Conservation (phyloP, 2,888 invertebrate species). For the Meghimatium bilineatum region DNA sequence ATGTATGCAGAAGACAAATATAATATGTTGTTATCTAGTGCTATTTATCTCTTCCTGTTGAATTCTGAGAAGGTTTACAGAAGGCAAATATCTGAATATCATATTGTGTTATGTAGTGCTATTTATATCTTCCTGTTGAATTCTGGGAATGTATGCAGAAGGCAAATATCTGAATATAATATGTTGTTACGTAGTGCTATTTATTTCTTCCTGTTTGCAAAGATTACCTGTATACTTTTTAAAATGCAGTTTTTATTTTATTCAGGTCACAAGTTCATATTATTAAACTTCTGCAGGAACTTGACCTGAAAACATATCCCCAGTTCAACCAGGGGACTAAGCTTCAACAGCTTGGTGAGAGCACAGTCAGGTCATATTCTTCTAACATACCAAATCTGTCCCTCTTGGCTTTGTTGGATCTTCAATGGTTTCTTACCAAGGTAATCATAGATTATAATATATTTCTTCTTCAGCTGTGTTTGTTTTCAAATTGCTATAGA, state of each 20-base stretch:
- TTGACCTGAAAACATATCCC: slow-evolving; percentile 67
- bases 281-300: slow-evolving; percentile 70
- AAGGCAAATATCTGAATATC: too few relatives aligned
- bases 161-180: not conserved
- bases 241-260: not conserved
- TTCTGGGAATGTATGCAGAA: too few relatives aligned
- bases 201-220: not conserved
- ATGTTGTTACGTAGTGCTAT: not conserved
- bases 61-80: too few relatives aligned
- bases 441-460: slow-evolving; percentile 54
- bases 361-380: slow-evolving; percentile 65
- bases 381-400: slow-evolving; percentile 72
- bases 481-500: too few relatives aligned
- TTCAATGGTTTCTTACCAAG: slow-evolving; percentile 67
- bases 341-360: slow-evolving; percentile 69
- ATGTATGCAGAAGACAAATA: too few relatives aligned
- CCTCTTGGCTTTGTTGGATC: slow-evolving; percentile 68
- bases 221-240: not conserved
- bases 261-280: slow-evolving; percentile 73
- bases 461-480: too few relatives aligned
- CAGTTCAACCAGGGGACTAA: slow-evolving; percentile 73
- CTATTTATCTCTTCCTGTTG: too few relatives aligned
- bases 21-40: too few relatives aligned
- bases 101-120: too few relatives aligned
- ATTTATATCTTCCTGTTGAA: too few relatives aligned